Base-by-base conservation (phyloP, 2,888 invertebrate genomes). In the Noctua janthina region DNA sequence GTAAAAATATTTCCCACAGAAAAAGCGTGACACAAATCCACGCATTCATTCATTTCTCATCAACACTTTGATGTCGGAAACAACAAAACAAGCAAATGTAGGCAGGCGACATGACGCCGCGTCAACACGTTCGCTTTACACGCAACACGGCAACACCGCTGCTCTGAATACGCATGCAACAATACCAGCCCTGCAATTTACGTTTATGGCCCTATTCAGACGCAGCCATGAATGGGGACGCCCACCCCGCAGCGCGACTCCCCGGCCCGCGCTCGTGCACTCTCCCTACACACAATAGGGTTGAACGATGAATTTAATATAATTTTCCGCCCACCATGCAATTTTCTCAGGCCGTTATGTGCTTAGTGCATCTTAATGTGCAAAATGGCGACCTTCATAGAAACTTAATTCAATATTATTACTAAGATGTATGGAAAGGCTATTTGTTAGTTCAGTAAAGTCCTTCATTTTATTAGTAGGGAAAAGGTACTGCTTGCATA, bases 121-220 rank as follows among this genome's bases (percentile, higher is more conserved):
- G 79, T 76, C 82, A 76, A 81, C 83, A 79, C 79, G 79, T 84
- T 79, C 75, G 76, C 73, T 80, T 76, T 84, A 82, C 83, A 88
- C 83, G 79, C 79, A 83, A 82, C 82, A 76, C 74, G 43, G 69
- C 79, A 83, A 82, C 82, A 76, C 74, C 51, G 69, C 80, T 81
- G 81, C 67, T 79, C 78, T 86, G 78, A 86, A 86, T 86, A 82
- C 81, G 83, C 67, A 74, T 82, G 83, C 79, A 81, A 88, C 83
- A 89, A 87, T 88, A 69, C 84, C 90, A 92, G 88, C 91, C 92
- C 89, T 93, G 91, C 93, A 93, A 93, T 94, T 94, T 93, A 92
- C 91, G 81, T 93, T 92, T 91, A 93, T 92, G 89, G 91, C 87
- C 87, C 92, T 92, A 94, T 94, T 93, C 90, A 93, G 86, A 81